Evolutionary conservation across 1,140 invertebrate genomes (phyloP).

Genomic region (Drosophila santomea): DNA sequence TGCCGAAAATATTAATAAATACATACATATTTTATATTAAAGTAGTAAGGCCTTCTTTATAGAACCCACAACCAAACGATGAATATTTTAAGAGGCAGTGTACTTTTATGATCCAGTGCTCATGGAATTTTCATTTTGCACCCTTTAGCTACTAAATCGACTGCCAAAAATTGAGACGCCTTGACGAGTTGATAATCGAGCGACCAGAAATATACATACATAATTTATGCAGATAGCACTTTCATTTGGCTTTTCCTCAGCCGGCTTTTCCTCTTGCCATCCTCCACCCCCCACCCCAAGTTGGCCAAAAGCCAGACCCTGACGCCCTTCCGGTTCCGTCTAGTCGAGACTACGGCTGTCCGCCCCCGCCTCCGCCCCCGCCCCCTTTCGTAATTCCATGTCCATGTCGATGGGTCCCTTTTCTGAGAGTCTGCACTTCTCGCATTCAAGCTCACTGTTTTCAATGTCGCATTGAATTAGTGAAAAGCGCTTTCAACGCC

Average conservation of each 20-base stretch:
- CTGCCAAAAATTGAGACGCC: constrained; percentile 37
- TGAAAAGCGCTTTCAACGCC: constrained; percentile 81
- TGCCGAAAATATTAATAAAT: constrained; percentile 57
- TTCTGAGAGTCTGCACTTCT: constrained; percentile 46
- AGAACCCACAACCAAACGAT: neutral
- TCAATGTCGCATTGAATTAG: constrained; percentile 84
- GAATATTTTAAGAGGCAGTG: neutral
- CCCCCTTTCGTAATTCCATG: constrained; percentile 5
- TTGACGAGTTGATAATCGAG: constrained; percentile 68
- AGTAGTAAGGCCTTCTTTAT: neutral
- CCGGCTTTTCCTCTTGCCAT: constrained; percentile 14
- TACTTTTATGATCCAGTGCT: neutral
- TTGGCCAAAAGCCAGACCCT: constrained; percentile 53
- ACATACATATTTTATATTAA: neutral
- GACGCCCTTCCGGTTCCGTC: constrained; percentile 76
- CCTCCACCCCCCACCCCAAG: neutral
- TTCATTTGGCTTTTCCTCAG: constrained; percentile 30
- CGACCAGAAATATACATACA: constrained; percentile 72
- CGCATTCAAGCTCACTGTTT: constrained; percentile 60
- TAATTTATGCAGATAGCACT: constrained; percentile 69
- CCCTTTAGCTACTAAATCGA: constrained; percentile 30
- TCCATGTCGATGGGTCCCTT: constrained; percentile 9
- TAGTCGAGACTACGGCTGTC: constrained; percentile 50
- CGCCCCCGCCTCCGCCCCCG: neutral
- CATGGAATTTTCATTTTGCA: constrained; percentile 12